These are phyloP conservation scores for Zoanthus solanderi DNA, from an alignment of 92 coral and sea anemone genomes.

Conservation along the genomic window DNA sequence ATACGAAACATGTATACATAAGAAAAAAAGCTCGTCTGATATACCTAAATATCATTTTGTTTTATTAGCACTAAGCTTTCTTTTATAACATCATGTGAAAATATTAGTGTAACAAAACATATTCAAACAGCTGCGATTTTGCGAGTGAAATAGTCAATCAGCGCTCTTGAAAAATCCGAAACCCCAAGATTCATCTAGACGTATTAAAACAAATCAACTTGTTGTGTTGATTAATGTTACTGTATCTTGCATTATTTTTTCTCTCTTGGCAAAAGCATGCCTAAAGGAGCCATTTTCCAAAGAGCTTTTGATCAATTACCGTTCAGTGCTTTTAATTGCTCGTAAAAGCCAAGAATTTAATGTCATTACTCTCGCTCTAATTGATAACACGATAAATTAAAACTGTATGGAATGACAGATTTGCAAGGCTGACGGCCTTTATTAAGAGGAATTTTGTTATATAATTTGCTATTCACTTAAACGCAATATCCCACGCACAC, in stretches of 20 bases:
- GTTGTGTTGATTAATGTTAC: not conserved
- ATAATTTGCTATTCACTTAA: not conserved
- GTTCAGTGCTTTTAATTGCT: slow-evolving; percentile 18
- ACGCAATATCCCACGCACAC: not conserved
- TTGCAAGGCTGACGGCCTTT: not conserved
- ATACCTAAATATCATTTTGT: not conserved
- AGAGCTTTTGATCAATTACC: not conserved
- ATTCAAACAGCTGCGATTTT: not conserved
- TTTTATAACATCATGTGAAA: not conserved
- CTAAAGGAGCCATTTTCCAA: not conserved
- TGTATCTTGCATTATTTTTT: not conserved
- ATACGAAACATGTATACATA: not conserved
- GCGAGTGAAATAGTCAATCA: not conserved
- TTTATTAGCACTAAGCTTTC: not conserved
- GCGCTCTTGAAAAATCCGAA: too few relatives aligned
- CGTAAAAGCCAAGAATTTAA: not conserved
- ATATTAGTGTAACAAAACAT: not conserved
- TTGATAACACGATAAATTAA: slow-evolving; percentile 15
- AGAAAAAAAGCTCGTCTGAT: not conserved
- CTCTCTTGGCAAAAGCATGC: not conserved
- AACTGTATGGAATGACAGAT: not conserved
- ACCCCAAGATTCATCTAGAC: not conserved
- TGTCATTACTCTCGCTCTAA: slow-evolving; percentile 6
- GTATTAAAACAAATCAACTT: not conserved
- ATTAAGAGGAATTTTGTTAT: not conserved